Evolutionary conservation across 1,140 invertebrate species (phyloP), one percentile per base, ranked within the genome.

Genomic region (Musca domestica): DNA sequence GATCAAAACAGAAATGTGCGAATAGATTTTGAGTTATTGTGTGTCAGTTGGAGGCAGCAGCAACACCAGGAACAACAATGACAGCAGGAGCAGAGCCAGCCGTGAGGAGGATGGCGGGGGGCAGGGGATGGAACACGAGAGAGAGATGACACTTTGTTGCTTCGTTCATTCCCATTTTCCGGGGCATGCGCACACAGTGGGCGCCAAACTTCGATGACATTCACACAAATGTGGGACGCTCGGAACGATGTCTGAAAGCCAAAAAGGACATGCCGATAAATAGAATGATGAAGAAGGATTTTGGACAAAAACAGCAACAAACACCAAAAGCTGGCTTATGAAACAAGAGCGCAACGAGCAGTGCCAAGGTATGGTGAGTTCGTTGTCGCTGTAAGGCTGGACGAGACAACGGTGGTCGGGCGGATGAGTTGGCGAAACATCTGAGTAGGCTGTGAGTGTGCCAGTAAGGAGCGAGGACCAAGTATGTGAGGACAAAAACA

Each of bases 1-100:
- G 78, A 80, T 78, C 78, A 80, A 80, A 80, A 80, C 78, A 80
- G 76, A 78, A 77, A 80, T 72, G 70, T 71, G 73, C 75, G 76
- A 77, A 68, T 75, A 72, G 70, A 74, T 79, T 78, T 79, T 79
- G 63, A 69, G 58, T 67, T 49, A 22, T 64, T n/a, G 41, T 64
- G 20, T n/a, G n/a, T 17, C 63, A 64, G 15, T 64, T 58, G 20
- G 15, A 2, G 25, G 12, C 22, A 64, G 15, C 41, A 64, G 47
- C 14, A 58, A 47, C 27, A 61, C 30, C 17, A 46, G 30, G 34
- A 41, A 19, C 51, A 27, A 23, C 27, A 51, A 54, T 19, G 22
- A 52, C 27, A 41, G 10, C 9, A 52, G 22, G 48, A 64, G 20
- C 41, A 27, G 23, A 17, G 27, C 22, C 12, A 27, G 12, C 10